phyloP scores from a whole-genome alignment of 2,888 invertebrate genomes.

The Phortica magna region DNA sequence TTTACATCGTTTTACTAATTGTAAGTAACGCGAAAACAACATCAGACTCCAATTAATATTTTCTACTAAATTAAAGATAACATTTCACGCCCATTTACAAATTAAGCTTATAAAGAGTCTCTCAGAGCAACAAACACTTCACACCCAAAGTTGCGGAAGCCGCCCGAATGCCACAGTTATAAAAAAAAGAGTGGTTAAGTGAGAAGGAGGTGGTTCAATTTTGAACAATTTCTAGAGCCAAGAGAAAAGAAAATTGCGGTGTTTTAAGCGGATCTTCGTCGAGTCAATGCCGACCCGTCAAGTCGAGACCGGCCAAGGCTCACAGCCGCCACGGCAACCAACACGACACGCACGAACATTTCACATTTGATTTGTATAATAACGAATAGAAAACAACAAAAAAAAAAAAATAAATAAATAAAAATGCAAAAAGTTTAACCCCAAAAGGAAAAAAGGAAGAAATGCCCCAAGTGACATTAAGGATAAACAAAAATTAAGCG shows the following conservation, averaged over 20 bases:
- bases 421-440: background rate
- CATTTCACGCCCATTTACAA: constrained; percentile 6
- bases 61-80: background rate
- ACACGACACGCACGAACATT: constrained; percentile 56
- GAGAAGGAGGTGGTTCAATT: background rate
- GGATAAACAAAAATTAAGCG: constrained; percentile 69
- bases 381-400: constrained; percentile 33
- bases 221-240: background rate
- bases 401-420: constrained; percentile 10
- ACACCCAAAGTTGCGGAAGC: background rate
- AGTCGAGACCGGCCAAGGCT: too few relatives aligned
- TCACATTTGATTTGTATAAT: constrained; percentile 59
- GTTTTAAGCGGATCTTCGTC: constrained; percentile 16
- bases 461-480: constrained; percentile 34
- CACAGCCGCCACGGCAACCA: constrained; percentile 43
- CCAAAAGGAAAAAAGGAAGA: background rate
- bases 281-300: background rate
- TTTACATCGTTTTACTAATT: background rate
- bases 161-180: background rate
- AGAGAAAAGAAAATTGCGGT: background rate
- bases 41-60: background rate
- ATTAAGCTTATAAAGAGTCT: constrained; percentile 5
- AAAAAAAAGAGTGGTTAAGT: background rate
- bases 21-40: background rate
- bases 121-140: background rate